These are phyloP conservation scores for Eulithis testata DNA, from an alignment of 2,888 invertebrate species.

Conservation along the genomic window DNA sequence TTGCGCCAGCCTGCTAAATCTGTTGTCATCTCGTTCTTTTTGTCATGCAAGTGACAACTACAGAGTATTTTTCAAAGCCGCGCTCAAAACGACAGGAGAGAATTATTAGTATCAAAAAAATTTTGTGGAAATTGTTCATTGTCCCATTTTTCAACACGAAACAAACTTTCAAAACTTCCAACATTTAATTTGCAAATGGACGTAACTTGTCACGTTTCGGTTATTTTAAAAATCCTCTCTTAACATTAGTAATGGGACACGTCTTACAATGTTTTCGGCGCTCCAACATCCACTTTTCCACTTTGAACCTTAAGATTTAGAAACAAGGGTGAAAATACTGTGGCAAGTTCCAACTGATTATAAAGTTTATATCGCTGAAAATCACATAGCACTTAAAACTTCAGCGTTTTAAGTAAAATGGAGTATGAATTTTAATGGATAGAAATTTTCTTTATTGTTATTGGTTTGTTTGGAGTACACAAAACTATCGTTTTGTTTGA, in stretches of 20 bases:
- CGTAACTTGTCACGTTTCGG: conserved; percentile 32
- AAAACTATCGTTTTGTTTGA: not conserved
- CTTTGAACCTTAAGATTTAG: conserved; percentile 12
- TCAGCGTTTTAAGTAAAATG: conserved; percentile 33
- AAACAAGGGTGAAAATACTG: conserved; percentile 8
- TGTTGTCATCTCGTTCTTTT: too few species aligned
- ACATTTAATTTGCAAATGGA: conserved; percentile 39
- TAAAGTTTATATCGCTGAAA: conserved; percentile 37
- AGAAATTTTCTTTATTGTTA: conserved; percentile 33
- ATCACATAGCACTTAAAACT: conserved; percentile 38
- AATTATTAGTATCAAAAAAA: not conserved
- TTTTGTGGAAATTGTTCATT: conserved; percentile 1
- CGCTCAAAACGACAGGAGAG: too few species aligned
- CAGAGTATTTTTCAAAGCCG: too few species aligned
- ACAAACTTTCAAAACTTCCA: conserved; percentile 2
- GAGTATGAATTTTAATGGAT: conserved; percentile 35
- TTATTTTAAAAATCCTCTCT: conserved; percentile 38
- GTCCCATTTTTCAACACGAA: conserved; percentile 19
- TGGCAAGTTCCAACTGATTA: conserved; percentile 25
- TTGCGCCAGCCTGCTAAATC: too few species aligned
- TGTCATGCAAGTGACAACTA: too few species aligned
- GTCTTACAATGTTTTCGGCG: conserved; percentile 20
- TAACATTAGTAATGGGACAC: conserved; percentile 39
- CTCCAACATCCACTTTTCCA: conserved; percentile 4
- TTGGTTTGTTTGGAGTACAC: conserved; percentile 8